Percentiles rank a stretch among this genome's conserved stretches.
These are phyloP conservation scores for Drosophila sp. DNA, from an alignment of 1,140 invertebrate species.

Conservation along the genomic window DNA sequence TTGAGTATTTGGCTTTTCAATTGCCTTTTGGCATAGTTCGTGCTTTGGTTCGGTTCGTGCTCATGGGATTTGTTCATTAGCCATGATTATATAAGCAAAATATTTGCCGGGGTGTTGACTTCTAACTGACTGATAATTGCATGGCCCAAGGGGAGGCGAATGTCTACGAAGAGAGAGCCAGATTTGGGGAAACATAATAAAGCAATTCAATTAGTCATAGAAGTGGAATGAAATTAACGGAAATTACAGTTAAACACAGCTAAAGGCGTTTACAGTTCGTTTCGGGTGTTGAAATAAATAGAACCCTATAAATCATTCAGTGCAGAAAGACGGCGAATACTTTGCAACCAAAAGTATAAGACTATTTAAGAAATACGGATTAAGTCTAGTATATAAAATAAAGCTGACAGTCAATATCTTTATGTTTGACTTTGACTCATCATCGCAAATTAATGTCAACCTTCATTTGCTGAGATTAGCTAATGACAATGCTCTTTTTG, in stretches of 20 bases:
- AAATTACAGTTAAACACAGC: constrained; percentile 38
- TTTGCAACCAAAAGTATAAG: not conserved
- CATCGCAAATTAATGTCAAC: constrained; percentile 40
- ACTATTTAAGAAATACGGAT: constrained; percentile 9
- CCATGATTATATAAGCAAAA: constrained; percentile 69
- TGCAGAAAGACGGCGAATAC: not conserved
- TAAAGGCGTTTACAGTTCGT: constrained; percentile 27
- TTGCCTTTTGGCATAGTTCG: constrained; percentile 51
- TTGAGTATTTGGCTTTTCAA: constrained; percentile 18
- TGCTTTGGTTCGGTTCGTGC: constrained; percentile 49
- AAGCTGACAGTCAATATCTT: constrained; percentile 7
- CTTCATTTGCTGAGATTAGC: constrained; percentile 52
- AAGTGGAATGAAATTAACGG: constrained; percentile 23
- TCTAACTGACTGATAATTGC: constrained; percentile 42
- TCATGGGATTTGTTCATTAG: constrained; percentile 51
- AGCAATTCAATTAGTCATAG: constrained; percentile 46
- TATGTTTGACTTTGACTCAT: constrained; percentile 27
- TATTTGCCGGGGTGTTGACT: constrained; percentile 68
- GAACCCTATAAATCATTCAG: not conserved
- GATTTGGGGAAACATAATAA: constrained; percentile 29
- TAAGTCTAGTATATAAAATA: constrained; percentile 17
- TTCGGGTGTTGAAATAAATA: constrained; percentile 1
- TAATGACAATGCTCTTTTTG: constrained; percentile 69
- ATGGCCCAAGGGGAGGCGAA: constrained; percentile 10
- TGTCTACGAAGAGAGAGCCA: constrained; percentile 7